Base-by-base conservation (phyloP, 64 coral and sea anemone genomes). In the Orbicella faveolata region DNA sequence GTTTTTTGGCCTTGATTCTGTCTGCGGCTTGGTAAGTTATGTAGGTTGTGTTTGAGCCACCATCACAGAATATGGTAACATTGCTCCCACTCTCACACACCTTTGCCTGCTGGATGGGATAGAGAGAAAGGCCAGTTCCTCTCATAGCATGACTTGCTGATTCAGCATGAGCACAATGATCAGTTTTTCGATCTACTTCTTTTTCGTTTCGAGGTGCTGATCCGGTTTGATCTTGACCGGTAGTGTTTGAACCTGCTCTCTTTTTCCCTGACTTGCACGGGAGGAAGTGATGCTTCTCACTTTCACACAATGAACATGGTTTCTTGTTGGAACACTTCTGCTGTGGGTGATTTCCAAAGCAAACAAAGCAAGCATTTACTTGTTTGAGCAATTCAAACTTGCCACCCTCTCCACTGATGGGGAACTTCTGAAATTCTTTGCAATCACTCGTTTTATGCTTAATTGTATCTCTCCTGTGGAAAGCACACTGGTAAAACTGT, bases 321-420 rank as follows among this genome's bases (percentile, higher is more conserved):
- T 88, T 66, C 20, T 87, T 95, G 76, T 83, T 88, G 19, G 84
- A 89, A 57, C 89, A 95, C 63, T 74, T 88, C 54, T 48, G 80
- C 69, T 87, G 90, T 39, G 69, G 55, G 48, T 94, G 93, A 54
- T 95, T 70, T 63, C 89, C 93, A 30, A 95, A 95, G 65, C 93
- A 95, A 77, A 88, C 74, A 26, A 91, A 91, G 75, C 93, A 91
- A n/a, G 88, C 93, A 39, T 82, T 90, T 63, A 55, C 88, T 66
- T 90, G 93, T 75, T 94, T 94, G 41, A 94, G 67, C 3, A 90
- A 20, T 75, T 94, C 93, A 34, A 90, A 86, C 87, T 94, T 94
- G 41, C 53, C 61, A 19, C 44, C 83, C 26, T 77, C 72, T 23
- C 90, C 83, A 44, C 35, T 62, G 75, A 94, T 79, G 35, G 82